phyloP scores from a whole-genome alignment of 2,888 invertebrate genomes.

The Aphodius granarius region DNA sequence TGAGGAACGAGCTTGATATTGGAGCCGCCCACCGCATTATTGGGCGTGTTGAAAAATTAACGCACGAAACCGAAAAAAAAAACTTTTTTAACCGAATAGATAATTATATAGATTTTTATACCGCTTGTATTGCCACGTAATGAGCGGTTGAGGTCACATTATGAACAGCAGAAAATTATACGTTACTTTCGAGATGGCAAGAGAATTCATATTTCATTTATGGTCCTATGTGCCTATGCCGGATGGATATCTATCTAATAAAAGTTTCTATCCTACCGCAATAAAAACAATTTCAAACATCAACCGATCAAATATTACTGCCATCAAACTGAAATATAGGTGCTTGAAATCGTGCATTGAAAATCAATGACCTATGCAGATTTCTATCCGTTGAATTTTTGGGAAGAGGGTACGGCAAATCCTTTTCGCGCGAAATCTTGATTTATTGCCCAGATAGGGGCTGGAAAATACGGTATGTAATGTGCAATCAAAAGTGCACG shows the following conservation, averaged over 20 bases:
- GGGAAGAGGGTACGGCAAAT: conserved; percentile 1
- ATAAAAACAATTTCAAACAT: not conserved
- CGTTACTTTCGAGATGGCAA: too few species aligned
- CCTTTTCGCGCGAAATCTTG: conserved; percentile 10
- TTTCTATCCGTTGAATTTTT: conserved; percentile 5
- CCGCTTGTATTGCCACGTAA: not conserved
- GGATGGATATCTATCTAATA: too few species aligned
- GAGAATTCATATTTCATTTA: too few species aligned
- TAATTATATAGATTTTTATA: not conserved
- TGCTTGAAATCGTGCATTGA: not conserved
- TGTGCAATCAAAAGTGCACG: conserved; percentile 6
- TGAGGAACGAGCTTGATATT: not conserved
- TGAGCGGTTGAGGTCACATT: not conserved
- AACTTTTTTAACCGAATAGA: not conserved
- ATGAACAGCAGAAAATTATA: not conserved
- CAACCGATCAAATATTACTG: not conserved
- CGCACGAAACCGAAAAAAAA: not conserved
- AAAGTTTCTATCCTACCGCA: not conserved
- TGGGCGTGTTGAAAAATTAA: not conserved
- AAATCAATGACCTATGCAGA: conserved; percentile 9
- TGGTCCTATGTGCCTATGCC: too few species aligned
- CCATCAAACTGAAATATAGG: not conserved
- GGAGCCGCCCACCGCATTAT: not conserved
- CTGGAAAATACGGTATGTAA: conserved; percentile 8
- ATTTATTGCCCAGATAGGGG: conserved; percentile 2